Percentiles rank a stretch among this genome's conserved stretches.
Evolutionary conservation across 2,888 invertebrate species (phyloP).

Genomic region (Phrixothrix hirtus): DNA sequence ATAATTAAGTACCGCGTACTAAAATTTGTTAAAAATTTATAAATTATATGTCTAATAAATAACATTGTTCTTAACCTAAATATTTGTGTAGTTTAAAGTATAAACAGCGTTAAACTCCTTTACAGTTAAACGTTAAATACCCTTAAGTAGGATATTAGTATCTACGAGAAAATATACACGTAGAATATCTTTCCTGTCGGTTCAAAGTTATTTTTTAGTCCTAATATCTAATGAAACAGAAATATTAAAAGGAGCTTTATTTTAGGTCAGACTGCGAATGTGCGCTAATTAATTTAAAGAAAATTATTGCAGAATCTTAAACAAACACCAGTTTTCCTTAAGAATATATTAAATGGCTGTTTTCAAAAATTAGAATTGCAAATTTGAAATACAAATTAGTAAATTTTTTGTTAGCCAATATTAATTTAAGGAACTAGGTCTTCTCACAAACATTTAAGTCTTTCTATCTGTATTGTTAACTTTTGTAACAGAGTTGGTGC

Average conservation of each 20-base stretch:
- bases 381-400: neutral
- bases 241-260: neutral
- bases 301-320: neutral
- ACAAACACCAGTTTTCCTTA: neutral
- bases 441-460: conserved; percentile 20
- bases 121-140: no score
- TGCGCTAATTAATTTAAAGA: neutral
- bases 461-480: conserved; percentile 21
- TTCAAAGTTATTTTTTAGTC: neutral
- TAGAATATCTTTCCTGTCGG: no score
- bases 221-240: neutral
- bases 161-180: neutral
- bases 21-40: no score
- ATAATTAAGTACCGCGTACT: no score
- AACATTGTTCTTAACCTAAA: no score
- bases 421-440: conserved; percentile 1
- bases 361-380: neutral
- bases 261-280: neutral
- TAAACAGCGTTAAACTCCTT: no score
- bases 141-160: neutral
- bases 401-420: neutral
- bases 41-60: no score
- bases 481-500: conserved; percentile 19
- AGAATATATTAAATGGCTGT: neutral
- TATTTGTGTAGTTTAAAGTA: no score